Conservation (phyloP, 2,888 invertebrate genomes). For the Orthosia cruda region DNA sequence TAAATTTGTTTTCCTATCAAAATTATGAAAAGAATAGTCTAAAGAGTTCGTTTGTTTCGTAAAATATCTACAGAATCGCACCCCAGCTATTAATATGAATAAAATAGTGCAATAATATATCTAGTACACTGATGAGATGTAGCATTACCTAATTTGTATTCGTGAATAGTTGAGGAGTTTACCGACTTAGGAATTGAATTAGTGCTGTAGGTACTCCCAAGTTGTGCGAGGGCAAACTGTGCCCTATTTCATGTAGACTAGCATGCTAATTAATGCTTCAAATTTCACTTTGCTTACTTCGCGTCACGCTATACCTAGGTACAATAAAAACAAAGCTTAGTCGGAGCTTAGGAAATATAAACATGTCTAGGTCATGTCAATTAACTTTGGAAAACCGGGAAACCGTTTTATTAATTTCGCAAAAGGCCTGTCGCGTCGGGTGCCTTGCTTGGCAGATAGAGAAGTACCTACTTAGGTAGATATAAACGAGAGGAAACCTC, state of each 20-base stretch:
- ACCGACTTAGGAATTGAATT: conserved; percentile 39
- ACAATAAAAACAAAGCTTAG: conserved; percentile 15
- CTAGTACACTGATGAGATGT: conserved; percentile 26
- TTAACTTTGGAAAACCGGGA: neutral
- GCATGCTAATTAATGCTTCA: conserved; percentile 46
- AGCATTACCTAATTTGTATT: conserved; percentile 51
- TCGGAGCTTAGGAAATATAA: conserved; percentile 2
- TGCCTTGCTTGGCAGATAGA: neutral
- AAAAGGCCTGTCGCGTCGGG: neutral
- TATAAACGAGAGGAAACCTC: neutral
- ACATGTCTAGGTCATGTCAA: conserved; percentile 14
- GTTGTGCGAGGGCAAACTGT: conserved; percentile 24
- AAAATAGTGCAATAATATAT: conserved; percentile 45
- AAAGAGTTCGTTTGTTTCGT: neutral
- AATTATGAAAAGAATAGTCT: conserved; percentile 18
- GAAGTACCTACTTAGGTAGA: neutral
- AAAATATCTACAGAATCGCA: conserved; percentile 59
- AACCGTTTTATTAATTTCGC: neutral
- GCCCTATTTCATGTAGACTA: conserved; percentile 29
- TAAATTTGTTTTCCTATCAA: conserved; percentile 46
- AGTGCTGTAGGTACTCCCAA: conserved; percentile 12
- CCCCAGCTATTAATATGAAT: conserved; percentile 39
- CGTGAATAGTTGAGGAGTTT: conserved; percentile 47
- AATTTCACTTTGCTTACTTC: conserved; percentile 15
- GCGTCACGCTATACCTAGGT: conserved; percentile 5